Base-by-base conservation (phyloP, 2,888 invertebrate genomes). In the Cephonodes hylas region DNA sequence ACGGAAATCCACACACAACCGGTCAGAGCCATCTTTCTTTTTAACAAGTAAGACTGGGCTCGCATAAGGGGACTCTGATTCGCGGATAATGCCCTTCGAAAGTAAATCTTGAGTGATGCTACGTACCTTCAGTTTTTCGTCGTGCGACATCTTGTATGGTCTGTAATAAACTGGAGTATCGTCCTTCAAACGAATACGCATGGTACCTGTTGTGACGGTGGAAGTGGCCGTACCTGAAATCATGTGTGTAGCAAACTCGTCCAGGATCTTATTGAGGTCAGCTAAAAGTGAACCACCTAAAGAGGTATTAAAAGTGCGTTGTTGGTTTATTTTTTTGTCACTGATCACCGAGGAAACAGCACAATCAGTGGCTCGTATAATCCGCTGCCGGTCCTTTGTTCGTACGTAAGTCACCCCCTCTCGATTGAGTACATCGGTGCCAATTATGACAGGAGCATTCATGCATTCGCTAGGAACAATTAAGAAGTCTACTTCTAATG, bases 191-290 rank as follows among this genome's bases (percentile, higher is more conserved):
- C 59, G 62, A 5, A 74, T 76, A 0, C 67, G 34, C 72, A 76
- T 75, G 1, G 59, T 62, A 0, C 76, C 74, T 0, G 72, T 72
- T 10, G 22, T 69, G 0, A 77, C 74, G 0, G 72, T 76, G 1
- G 67, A 64, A 1, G 58, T 31, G 1, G 74, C 73, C 0, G 74
- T 76, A 6, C 73, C 74, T 0, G 64, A 42, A 20, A 71, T 72
- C 1, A 74, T 58, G 56, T 45, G 65, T 0, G 67, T 20, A 0
- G 60, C 65, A 58, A 69, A 73, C 0, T 69, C 61, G 1, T 63
- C 44, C 22, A 73, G 66, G 0, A 71, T 25, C 27, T 18, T 8
- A 2, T 8, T 20, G 1, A 42, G 7, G 0, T 20, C 20, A 20
- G 4, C 2, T 3, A 6, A 20, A 1, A 20, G n/a, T 3, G 13